Percentiles rank a stretch among this genome's conserved stretches.
Evolutionary conservation across 2,113 vertebrate species (phyloP).

Genomic region (Panthera uncia): DNA sequence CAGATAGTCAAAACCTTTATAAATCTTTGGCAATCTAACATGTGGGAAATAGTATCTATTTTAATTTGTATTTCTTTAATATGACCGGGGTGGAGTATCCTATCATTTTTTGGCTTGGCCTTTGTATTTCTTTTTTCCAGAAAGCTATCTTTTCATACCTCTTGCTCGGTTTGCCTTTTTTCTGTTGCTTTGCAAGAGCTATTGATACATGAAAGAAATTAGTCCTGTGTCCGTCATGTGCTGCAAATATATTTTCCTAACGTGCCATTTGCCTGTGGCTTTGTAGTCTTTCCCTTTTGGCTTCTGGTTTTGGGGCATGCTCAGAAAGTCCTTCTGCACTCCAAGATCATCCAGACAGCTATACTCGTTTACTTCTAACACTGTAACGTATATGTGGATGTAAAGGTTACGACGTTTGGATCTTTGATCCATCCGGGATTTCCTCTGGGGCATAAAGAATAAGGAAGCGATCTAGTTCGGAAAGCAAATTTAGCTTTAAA

Average conservation of each 20-base stretch:
- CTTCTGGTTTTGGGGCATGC: not conserved
- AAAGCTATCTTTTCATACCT: not conserved
- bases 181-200: not conserved
- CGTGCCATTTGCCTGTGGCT: not conserved
- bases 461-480: slow-evolving; percentile 2
- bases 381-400: not conserved
- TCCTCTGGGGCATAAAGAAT: not conserved
- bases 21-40: not conserved
- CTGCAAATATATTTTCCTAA: not conserved
- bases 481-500: slow-evolving; percentile 52
- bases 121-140: not conserved
- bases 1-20: not conserved
- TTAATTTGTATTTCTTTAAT: not conserved
- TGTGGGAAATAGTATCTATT: not conserved
- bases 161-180: not conserved
- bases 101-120: not conserved
- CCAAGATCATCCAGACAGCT: not conserved
- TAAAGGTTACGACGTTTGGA: not conserved
- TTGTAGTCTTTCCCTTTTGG: not conserved
- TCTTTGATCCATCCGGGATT: not conserved
- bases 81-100: not conserved
- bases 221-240: not conserved
- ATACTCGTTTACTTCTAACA: not conserved
- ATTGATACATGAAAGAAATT: not conserved
- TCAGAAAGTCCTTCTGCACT: not conserved